These are phyloP conservation scores for Drosophila mojavensis DNA, from an alignment of 1,140 invertebrate genomes.

Conservation along the genomic window DNA sequence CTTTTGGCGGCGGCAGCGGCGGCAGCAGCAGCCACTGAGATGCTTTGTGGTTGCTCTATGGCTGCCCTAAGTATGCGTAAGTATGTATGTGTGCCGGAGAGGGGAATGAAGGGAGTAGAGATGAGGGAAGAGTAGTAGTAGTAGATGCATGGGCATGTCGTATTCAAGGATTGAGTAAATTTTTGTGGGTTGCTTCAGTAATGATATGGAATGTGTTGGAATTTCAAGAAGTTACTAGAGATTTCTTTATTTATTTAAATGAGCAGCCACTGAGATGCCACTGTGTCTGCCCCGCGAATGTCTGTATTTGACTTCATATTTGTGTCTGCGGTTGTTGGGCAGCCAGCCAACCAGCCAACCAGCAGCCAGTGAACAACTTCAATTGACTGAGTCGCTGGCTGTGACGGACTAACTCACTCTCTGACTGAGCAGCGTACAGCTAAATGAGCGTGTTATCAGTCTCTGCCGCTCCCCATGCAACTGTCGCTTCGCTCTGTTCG, in stretches of 20 bases:
- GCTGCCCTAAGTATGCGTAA: constrained; percentile 29
- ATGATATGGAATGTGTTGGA: constrained; percentile 83
- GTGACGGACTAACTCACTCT: constrained; percentile 46
- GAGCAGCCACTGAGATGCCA: constrained; percentile 70
- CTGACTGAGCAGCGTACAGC: constrained; percentile 59
- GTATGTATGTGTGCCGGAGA: constrained; percentile 14
- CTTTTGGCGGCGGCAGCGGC: constrained; percentile 48
- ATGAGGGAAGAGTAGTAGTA: constrained; percentile 29
- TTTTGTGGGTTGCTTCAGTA: constrained; percentile 80
- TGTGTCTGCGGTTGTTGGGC: constrained; percentile 45
- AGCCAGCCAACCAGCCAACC: constrained; percentile 43
- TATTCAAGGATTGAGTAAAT: constrained; percentile 82
- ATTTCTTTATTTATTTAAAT: constrained; percentile 84
- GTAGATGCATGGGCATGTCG: constrained; percentile 47
- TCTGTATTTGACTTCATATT: constrained; percentile 40
- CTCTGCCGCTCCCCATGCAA: constrained; percentile 47
- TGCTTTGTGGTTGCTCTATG: constrained; percentile 51
- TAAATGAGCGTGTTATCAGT: constrained; percentile 79
- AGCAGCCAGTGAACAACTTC: constrained; percentile 59
- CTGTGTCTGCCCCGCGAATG: constrained; percentile 22
- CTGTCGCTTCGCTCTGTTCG: constrained; percentile 10
- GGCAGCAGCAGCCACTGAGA: constrained; percentile 47
- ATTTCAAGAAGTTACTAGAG: constrained; percentile 83
- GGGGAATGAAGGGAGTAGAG: background rate
- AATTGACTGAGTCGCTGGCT: constrained; percentile 63